Evolutionary conservation across 2,113 vertebrate genomes (phyloP).

Genomic region (Sapajus apella): DNA sequence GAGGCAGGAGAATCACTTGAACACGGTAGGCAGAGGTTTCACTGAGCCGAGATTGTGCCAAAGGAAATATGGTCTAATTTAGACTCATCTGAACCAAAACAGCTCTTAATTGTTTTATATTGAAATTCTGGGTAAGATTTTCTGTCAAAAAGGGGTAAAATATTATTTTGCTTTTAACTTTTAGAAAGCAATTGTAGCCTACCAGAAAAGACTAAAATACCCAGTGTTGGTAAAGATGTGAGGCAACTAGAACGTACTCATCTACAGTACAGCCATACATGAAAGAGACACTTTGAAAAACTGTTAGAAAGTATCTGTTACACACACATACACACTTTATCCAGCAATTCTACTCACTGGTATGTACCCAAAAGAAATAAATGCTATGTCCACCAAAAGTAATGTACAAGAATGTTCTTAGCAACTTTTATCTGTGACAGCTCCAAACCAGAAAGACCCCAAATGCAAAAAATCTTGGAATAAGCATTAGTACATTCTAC

Average conservation of each 20-base stretch:
- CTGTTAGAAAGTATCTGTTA: background rate
- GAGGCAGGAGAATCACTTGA: too few relatives aligned
- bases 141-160: background rate
- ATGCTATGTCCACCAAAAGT: background rate
- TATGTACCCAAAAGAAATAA: background rate
- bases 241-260: background rate
- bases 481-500: background rate
- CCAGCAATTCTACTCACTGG: background rate
- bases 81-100: background rate
- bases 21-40: too few relatives aligned
- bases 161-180: slow-evolving; percentile 11
- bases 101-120: background rate
- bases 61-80: background rate
- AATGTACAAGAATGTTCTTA: background rate
- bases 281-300: background rate
- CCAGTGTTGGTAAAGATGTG: background rate
- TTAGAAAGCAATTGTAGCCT: background rate
- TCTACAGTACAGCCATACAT: background rate
- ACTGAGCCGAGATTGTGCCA: too few relatives aligned
- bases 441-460: background rate
- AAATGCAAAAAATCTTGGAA: background rate
- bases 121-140: slow-evolving; percentile 8
- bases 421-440: background rate
- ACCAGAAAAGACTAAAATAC: background rate
- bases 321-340: background rate